Percentiles rank a stretch among this genome's conserved stretches.
Evolutionary conservation across 2,888 invertebrate species (phyloP).

Genomic region (Oasisia sp.): DNA sequence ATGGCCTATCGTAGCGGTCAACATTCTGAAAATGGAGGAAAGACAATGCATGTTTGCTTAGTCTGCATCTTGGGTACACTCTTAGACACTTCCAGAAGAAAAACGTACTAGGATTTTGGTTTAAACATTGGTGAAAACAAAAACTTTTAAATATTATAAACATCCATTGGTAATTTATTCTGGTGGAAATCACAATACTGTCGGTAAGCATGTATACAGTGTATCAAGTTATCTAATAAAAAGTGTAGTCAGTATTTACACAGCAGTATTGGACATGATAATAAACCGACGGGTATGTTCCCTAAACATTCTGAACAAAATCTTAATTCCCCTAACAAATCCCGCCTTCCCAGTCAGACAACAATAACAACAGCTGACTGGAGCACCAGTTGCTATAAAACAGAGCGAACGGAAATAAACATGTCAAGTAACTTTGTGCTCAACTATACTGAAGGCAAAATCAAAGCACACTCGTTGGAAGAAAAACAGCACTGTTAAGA

Average conservation of each 20-base stretch:
- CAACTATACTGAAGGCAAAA: too few relatives aligned
- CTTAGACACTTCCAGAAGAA: neutral
- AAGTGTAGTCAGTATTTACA: neutral
- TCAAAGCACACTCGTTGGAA: neutral
- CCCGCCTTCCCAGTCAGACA: too few relatives aligned
- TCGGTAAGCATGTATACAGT: neutral
- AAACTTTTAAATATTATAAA: neutral
- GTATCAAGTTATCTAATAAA: neutral
- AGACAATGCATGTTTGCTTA: neutral
- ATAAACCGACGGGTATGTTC: neutral
- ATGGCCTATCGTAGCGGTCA: neutral
- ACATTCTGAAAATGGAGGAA: neutral
- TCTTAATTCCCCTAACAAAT: neutral
- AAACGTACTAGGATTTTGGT: neutral
- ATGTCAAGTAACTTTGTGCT: too few relatives aligned
- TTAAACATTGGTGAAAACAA: neutral
- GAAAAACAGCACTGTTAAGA: neutral
- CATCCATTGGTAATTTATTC: neutral
- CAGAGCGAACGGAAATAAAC: too few relatives aligned
- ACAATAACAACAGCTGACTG: too few relatives aligned
- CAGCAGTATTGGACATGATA: neutral
- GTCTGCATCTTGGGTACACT: neutral
- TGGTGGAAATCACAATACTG: neutral
- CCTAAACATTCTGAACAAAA: neutral
- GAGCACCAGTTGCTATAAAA: too few relatives aligned